These are phyloP conservation scores for Phasia obesa DNA, from an alignment of 2,888 invertebrate genomes.

Conservation along the genomic window DNA sequence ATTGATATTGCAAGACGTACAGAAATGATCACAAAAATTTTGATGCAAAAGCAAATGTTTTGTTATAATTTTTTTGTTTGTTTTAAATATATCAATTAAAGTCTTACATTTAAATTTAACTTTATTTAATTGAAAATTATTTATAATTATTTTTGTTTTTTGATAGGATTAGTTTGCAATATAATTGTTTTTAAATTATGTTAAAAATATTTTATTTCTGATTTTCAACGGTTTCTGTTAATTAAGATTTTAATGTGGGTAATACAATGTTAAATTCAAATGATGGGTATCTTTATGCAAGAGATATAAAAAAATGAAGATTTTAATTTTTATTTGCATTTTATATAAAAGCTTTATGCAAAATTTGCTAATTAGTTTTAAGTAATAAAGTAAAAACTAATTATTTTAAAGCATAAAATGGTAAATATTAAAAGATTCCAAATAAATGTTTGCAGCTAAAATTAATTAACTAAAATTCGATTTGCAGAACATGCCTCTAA, in stretches of 20 bases:
- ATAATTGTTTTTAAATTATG: not conserved
- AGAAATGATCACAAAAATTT: not conserved
- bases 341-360: no score
- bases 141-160: conserved; percentile 4
- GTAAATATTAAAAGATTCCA: not conserved
- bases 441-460: not conserved
- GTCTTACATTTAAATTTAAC: not conserved
- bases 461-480: not conserved
- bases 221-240: not conserved
- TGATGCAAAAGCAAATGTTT: not conserved
- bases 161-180: not conserved
- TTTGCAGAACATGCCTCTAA: no score
- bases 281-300: not conserved
- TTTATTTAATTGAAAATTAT: conserved; percentile 16
- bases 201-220: not conserved
- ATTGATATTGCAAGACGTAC: not conserved
- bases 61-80: not conserved
- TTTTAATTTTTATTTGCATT: not conserved
- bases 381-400: not conserved
- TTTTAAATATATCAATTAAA: conserved; percentile 17
- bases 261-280: not conserved
- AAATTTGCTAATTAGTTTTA: not conserved
- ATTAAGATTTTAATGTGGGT: not conserved
- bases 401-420: not conserved
- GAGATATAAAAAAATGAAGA: not conserved